Evolutionary conservation across 2,113 vertebrate genomes (phyloP).

Genomic region (Calidris pugnax): DNA sequence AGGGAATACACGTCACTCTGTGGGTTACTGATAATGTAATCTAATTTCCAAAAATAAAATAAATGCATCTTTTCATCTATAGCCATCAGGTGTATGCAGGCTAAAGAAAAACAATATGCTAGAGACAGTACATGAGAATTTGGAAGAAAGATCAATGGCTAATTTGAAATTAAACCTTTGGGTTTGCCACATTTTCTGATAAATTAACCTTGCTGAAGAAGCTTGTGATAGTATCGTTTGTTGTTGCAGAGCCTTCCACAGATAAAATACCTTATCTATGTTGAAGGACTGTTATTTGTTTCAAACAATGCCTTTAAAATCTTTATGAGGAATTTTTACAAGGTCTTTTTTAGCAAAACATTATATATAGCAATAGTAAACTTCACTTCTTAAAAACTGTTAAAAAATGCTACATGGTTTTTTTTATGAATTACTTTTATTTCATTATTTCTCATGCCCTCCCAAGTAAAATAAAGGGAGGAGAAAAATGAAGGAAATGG

Average conservation of each 20-base stretch:
- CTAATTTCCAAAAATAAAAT: slow-evolving; percentile 64
- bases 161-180: not conserved
- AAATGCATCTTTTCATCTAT: slow-evolving; percentile 28
- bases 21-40: slow-evolving; percentile 41
- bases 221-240: not conserved
- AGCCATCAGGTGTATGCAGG: not conserved
- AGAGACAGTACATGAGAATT: not conserved
- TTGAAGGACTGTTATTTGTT: not conserved
- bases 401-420: not conserved
- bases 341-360: not conserved
- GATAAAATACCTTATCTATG: not conserved
- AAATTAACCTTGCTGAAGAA: not conserved
- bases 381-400: not conserved
- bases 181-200: not conserved
- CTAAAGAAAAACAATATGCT: not conserved
- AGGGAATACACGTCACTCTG: slow-evolving; percentile 16
- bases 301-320: not conserved
- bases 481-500: not conserved
- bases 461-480: not conserved
- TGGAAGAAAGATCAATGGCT: not conserved
- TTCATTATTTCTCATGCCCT: not conserved
- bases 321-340: not conserved
- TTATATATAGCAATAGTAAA: not conserved
- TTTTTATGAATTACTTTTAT: not conserved
- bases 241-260: not conserved